These are phyloP conservation scores for Eugnorisma glareosa DNA, from an alignment of 2,888 invertebrate genomes.

Conservation along the genomic window DNA sequence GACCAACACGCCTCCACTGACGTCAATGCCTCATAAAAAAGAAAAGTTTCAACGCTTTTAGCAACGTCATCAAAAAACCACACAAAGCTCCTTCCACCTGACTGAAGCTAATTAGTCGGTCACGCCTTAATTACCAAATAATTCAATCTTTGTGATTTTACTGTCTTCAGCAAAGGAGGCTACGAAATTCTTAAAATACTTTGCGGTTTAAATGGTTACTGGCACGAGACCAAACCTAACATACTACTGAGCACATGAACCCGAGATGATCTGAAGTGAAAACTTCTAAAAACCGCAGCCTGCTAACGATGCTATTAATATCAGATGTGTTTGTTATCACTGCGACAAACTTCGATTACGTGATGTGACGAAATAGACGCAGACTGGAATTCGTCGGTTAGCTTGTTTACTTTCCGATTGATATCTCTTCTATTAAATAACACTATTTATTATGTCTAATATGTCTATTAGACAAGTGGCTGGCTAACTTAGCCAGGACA, in stretches of 20 bases:
- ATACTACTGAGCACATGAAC: conserved; percentile 53
- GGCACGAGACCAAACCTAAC: conserved; percentile 71
- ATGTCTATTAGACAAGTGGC: too few species aligned
- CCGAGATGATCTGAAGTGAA: conserved; percentile 52
- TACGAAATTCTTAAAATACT: conserved; percentile 54
- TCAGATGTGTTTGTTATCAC: conserved; percentile 23
- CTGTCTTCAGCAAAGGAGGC: conserved; percentile 43
- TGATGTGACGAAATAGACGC: conserved; percentile 18
- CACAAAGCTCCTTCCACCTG: conserved; percentile 50
- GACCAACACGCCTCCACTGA: conserved; percentile 80
- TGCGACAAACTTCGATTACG: conserved; percentile 29
- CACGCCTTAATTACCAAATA: conserved; percentile 26
- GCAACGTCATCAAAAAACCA: conserved; percentile 62
- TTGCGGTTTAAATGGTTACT: conserved; percentile 67
- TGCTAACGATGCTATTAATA: conserved; percentile 35
- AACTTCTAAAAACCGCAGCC: conserved; percentile 29
- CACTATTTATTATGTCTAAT: conserved; percentile 34
- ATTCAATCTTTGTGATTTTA: conserved; percentile 29
- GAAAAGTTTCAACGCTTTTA: conserved; percentile 53
- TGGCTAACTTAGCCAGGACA: too few species aligned
- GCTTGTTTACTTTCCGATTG: conserved; percentile 30
- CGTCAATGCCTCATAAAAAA: conserved; percentile 69
- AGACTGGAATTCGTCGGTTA: conserved; percentile 15
- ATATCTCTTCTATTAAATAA: conserved; percentile 33
- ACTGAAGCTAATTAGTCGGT: conserved; percentile 43